Conservation (phyloP, 2,888 invertebrate genomes). For the Agonum fuliginosum region DNA sequence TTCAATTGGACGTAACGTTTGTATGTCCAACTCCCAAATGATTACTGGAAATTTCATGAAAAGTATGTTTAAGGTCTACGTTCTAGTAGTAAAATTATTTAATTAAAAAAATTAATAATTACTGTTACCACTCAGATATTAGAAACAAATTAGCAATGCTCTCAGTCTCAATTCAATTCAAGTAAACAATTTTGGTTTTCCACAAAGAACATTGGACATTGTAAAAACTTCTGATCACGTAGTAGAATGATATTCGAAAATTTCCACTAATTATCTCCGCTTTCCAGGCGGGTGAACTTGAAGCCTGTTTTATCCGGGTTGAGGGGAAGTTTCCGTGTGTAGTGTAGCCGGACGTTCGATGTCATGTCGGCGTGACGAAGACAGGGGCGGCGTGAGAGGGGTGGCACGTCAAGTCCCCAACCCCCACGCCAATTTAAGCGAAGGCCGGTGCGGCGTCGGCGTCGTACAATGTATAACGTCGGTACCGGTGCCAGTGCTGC, state of each 20-base stretch:
- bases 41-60: slow-evolving; percentile 9
- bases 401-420: slow-evolving; percentile 38
- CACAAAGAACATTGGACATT: slow-evolving; percentile 3
- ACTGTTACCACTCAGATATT: too few species aligned
- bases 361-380: slow-evolving; percentile 35
- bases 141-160: too few species aligned
- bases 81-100: too few species aligned
- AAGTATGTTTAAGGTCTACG: not conserved
- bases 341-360: slow-evolving; percentile 41
- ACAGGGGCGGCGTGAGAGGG: not conserved
- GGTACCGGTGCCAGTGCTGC: slow-evolving; percentile 59
- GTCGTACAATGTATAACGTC: slow-evolving; percentile 45
- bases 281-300: slow-evolving; percentile 20
- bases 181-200: not conserved
- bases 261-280: slow-evolving; percentile 41
- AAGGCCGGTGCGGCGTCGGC: too few species aligned
- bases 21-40: slow-evolving; percentile 1
- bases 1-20: not conserved
- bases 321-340: slow-evolving; percentile 28
- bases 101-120: too few species aligned
- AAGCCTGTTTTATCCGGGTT: not conserved
- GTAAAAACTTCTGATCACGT: slow-evolving; percentile 14
- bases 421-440: slow-evolving; percentile 55
- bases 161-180: not conserved
- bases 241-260: slow-evolving; percentile 15